Evolutionary conservation across 2,113 vertebrate genomes (phyloP).

Genomic region (Canis aureus): DNA sequence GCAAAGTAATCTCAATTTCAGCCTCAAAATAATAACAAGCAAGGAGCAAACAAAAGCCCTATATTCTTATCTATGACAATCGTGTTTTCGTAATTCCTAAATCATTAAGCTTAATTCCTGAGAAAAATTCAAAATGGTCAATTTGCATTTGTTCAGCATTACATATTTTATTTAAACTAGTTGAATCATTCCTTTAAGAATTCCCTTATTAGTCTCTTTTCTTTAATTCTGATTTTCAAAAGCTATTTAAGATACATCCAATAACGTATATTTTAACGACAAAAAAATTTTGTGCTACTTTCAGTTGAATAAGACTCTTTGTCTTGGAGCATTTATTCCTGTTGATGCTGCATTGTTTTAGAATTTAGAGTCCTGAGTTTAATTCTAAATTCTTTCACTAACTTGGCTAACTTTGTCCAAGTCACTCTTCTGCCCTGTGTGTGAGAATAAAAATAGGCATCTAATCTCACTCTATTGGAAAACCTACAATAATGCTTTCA

Average conservation of each 20-base stretch:
- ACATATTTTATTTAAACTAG: not conserved
- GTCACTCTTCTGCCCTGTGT: not conserved
- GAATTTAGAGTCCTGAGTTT: not conserved
- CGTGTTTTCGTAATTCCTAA: not conserved
- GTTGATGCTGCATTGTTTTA: not conserved
- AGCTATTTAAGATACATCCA: not conserved
- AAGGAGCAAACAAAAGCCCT: not conserved
- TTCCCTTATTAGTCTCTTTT: not conserved
- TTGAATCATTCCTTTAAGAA: not conserved
- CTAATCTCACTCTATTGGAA: slow-evolving; percentile 35
- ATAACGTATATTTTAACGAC: not conserved
- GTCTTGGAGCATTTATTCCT: not conserved
- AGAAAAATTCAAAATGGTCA: not conserved
- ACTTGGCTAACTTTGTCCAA: not conserved
- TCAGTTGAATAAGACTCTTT: not conserved
- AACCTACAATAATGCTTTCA: slow-evolving; percentile 48
- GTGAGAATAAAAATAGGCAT: slow-evolving; percentile 37
- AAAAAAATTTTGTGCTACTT: not conserved
- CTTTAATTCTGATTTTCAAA: slow-evolving; percentile 53
- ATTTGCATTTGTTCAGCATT: not conserved
- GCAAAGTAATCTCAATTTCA: slow-evolving; percentile 8
- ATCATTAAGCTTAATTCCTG: slow-evolving; percentile 7
- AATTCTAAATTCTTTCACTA: slow-evolving; percentile 57
- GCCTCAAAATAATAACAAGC: not conserved
- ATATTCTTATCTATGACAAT: not conserved